Base-by-base conservation (phyloP, 1,140 invertebrate genomes). In the Zaprionus vittiger region DNA sequence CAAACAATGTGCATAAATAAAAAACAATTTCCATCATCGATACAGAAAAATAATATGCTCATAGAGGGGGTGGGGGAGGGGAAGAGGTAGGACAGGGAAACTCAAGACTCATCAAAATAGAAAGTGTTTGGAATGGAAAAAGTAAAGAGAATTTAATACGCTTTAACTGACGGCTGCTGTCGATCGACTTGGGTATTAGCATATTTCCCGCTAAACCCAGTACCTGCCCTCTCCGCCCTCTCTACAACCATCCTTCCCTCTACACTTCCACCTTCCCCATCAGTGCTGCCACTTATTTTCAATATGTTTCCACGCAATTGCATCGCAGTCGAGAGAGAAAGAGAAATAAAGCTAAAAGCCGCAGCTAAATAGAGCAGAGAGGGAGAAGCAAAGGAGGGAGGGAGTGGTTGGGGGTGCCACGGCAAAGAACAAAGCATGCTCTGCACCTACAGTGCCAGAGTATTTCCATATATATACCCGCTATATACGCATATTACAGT, bases 291-390 rank as follows among this genome's bases (percentile, higher is more conserved):
- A 68, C 70, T 81, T 79, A 72, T 63, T 63, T 67, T 69, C 67
- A 80, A 83, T 83, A 81, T 77, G 70, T 67, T 90, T 91, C 87
- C 86, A 91, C 68, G 49, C 80, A 90, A 90, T 87, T 90, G 86
- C 87, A 83, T 57, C 69, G 31, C 55, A 70, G 67, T 56, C 34
- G 61, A 47, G 38, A 31, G 15, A 63, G 22, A 61, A 79, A 79
- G 15, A 67, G 37, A 61, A 79, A 79, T 73, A 70, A 72, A 69
- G 71, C 59, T 54, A 59, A 74, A 81, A 73, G 63, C 71, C 67
- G 54, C 61, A 77, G 55, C 47, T 71, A 65, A 82, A 76, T 73
- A 44, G 80, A 63, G 41, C 24, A 6, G 17, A 31, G 6, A 31
- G 28, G 28, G 28, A 28, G 28, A 0, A 1, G 28, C 0, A 9